Base-by-base conservation (phyloP, 2,113 vertebrate genomes). In the Eonycteris spelaea region DNA sequence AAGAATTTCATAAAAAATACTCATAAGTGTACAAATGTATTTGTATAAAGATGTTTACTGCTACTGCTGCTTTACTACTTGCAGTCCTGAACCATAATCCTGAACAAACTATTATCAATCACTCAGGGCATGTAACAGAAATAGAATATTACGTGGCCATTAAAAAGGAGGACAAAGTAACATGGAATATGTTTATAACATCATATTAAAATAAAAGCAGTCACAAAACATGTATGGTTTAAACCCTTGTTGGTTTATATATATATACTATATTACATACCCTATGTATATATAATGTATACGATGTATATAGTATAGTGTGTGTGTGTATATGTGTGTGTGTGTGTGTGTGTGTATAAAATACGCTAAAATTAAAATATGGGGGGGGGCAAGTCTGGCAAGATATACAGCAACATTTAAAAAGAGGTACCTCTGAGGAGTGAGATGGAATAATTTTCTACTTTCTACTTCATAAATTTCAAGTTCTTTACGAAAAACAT, bases 381-480 rank as follows among this genome's bases (percentile, higher is more conserved):
- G 19, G 38, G 55, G 19, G 38, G 55, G 30, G 4, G 3, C 53
- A 68, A 86, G 26, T 67, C 38, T 59, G 26, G 38, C 38, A 59
- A 90, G 73, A 91, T 35, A 70, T 2, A 77, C 7, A 93, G 90
- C 18, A n/a, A 73, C 10, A 57, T 82, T 96, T 75, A 94, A 86
- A 79, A 86, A 59, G 6, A 80, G 38, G 16, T 86, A 82, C 51
- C 9, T n/a, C 6, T 91, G 35, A 91, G 18, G 40, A 71, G 18
- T 45, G 7, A 24, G 21, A 80, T 86, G 48, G 35, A 14, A 15
- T 28, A 74, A 61, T 70, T 74, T 87, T 91, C 82, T 61, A 86
- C 82, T 71, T 86, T 91, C 30, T 75, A 59, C 48, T 91, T 94
- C 65, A 86, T 68, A 86, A 90, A 87, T 12, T 51, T 87, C 28